Evolutionary conservation across 2,888 invertebrate genomes (phyloP), one percentile per base, ranked within the genome.

Genomic region (Tiphia femorata): DNA sequence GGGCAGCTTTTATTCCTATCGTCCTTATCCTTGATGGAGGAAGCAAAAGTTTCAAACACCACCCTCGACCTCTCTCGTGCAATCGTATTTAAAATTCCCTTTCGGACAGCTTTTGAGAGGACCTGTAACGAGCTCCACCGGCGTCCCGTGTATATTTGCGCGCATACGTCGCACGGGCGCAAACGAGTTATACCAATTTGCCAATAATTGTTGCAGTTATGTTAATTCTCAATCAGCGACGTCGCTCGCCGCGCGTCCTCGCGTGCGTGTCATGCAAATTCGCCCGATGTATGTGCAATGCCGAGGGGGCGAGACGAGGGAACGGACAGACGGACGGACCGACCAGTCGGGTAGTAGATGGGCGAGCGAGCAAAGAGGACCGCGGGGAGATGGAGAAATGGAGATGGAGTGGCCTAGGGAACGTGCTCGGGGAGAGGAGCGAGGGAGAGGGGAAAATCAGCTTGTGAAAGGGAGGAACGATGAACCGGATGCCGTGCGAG

Each of bases 201-300:
- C 73, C 73, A 71, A 78, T 80, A 78, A 80, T 80, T 79, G 76
- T 78, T 73, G 77, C 75, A 74, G 76, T 79, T 79, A 79, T 78
- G 79, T 80, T 79, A 79, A 79, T 78, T 80, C 72, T 65, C 78
- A 79, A 80, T 78, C 76, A 79, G 72, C 69, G 61, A 59, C 64
- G 58, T 55, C 62, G 59, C 55, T 64, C 72, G 67, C 49, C 57
- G 58, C 65, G 51, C 64, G 33, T 64, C 54, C 65, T 55, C 67
- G 57, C 64, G 60, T 64, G 69, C 68, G 69, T 71, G 72, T 73
- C 71, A 76, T 77, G 78, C 74, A 77, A 77, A 79, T 77, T 70
- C 51, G 53, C 49, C 29, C 25, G 40, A 30, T 52, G 40, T 54
- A 56, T 35, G 50, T 20, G 46, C 43, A 38, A 14, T 52, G 57